Evolutionary conservation across 2,888 invertebrate species (phyloP).

Genomic region (Hemistola chrysoprasaria): DNA sequence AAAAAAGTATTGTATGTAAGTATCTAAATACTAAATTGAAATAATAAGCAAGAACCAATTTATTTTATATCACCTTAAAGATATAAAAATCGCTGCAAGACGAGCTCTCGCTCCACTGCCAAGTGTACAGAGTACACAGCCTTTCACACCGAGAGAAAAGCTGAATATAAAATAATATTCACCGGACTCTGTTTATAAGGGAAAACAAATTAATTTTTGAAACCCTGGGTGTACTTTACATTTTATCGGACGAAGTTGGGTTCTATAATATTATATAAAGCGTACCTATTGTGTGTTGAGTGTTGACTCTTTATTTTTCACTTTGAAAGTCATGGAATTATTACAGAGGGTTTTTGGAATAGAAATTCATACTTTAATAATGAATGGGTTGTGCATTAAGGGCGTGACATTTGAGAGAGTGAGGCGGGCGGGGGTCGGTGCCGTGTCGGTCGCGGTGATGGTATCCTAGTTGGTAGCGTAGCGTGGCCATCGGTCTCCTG

Average conservation of each 20-base stretch:
- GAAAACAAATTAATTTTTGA: slow-evolving; percentile 40
- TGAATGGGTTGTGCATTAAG: slow-evolving; percentile 48
- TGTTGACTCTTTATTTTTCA: slow-evolving; percentile 35
- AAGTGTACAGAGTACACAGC: slow-evolving; percentile 19
- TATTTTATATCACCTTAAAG: slow-evolving; percentile 7
- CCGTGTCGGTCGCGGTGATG: slow-evolving; percentile 2
- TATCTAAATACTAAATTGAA: too few species aligned
- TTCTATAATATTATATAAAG: slow-evolving; percentile 10
- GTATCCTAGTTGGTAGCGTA: slow-evolving; percentile 8
- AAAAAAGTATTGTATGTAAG: too few species aligned
- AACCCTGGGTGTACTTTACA: slow-evolving; percentile 32
- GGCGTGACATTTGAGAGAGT: slow-evolving; percentile 44
- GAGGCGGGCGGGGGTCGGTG: slow-evolving; percentile 10
- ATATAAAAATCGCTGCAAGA: slow-evolving; percentile 18
- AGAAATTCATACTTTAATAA: slow-evolving; percentile 44
- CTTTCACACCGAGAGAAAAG: slow-evolving; percentile 24
- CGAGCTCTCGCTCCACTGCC: slow-evolving; percentile 17
- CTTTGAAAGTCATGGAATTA: slow-evolving; percentile 36
- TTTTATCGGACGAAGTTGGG: slow-evolving; percentile 34
- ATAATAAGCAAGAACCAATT: slow-evolving; percentile 8
- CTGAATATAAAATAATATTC: slow-evolving; percentile 34
- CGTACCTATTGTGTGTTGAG: slow-evolving; percentile 10
- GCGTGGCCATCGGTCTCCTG: slow-evolving; percentile 29
- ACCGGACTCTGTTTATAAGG: slow-evolving; percentile 33
- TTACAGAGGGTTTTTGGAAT: slow-evolving; percentile 8